Evolutionary conservation across 1,140 invertebrate species (phyloP).

Genomic region (Drosophila bifasciata): DNA sequence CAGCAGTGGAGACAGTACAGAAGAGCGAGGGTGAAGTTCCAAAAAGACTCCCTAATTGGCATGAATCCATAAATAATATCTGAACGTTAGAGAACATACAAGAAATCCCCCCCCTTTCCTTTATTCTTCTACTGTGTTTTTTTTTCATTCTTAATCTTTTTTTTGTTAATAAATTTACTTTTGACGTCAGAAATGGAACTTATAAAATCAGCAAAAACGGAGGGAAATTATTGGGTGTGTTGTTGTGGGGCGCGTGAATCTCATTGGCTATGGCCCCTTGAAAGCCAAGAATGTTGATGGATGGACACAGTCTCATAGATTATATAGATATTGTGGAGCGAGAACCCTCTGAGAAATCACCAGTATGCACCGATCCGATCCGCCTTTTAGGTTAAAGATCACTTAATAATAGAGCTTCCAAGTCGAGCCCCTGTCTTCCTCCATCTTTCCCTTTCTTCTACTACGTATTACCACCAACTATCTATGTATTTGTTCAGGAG

Average conservation of each 20-base stretch:
- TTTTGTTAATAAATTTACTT: conserved; percentile 49
- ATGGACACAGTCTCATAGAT: conserved; percentile 15
- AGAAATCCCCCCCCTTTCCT: no score
- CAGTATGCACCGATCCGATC: background rate
- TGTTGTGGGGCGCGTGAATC: conserved; percentile 51
- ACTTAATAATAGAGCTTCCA: conserved; percentile 29
- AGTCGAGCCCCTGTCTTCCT: conserved; percentile 35
- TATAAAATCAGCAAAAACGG: background rate
- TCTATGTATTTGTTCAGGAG: conserved; percentile 4
- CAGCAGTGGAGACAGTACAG: conserved; percentile 37
- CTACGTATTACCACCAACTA: conserved; percentile 1
- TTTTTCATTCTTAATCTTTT: background rate
- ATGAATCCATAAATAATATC: conserved; percentile 21
- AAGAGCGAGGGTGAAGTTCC: background rate
- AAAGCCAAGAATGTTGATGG: conserved; percentile 17
- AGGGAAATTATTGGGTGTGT: background rate
- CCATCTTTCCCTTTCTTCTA: background rate
- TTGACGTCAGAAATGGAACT: no score
- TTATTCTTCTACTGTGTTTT: background rate
- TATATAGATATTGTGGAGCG: no score
- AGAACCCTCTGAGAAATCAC: background rate
- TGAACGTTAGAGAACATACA: no score
- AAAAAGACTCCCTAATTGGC: conserved; percentile 50
- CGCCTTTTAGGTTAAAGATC: conserved; percentile 31
- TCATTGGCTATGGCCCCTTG: conserved; percentile 47